Evolutionary conservation across 2,888 invertebrate species (phyloP).

Genomic region (Lymantria dispar): DNA sequence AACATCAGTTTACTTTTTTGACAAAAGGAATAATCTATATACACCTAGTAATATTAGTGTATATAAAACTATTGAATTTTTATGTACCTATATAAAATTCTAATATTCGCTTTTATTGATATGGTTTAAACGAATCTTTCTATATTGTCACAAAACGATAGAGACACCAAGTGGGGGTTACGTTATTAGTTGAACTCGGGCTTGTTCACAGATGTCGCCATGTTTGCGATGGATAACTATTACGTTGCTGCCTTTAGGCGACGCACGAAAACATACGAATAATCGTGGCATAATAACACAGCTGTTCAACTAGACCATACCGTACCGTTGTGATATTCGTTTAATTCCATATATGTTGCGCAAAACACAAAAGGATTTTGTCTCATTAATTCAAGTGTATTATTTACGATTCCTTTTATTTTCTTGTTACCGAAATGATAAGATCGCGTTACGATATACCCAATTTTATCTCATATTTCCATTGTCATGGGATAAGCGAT

Average conservation of each 20-base stretch:
- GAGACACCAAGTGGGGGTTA: constrained; percentile 45
- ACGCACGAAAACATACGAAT: constrained; percentile 51
- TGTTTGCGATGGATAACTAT: constrained; percentile 52
- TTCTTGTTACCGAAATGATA: constrained; percentile 62
- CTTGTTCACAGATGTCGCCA: constrained; percentile 62
- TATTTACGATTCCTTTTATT: constrained; percentile 75
- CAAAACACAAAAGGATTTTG: constrained; percentile 59
- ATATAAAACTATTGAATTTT: too few relatives aligned
- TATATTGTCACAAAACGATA: constrained; percentile 54
- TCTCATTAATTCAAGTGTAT: constrained; percentile 72
- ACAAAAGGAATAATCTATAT: not conserved
- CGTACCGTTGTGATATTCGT: constrained; percentile 28
- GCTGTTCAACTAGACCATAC: constrained; percentile 36
- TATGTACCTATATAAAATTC: too few relatives aligned
- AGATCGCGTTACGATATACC: constrained; percentile 72
- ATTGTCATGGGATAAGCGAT: constrained; percentile 39
- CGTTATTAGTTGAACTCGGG: constrained; percentile 61
- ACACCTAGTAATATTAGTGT: too few relatives aligned
- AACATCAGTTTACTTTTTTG: not conserved
- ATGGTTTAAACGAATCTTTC: constrained; percentile 14
- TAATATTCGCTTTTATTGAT: not conserved
- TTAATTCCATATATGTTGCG: constrained; percentile 30
- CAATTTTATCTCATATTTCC: constrained; percentile 74
- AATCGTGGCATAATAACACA: constrained; percentile 46
- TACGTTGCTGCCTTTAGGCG: constrained; percentile 47